Conservation (phyloP, 1,140 invertebrate species). For the Drosophila pseudoananassae region DNA sequence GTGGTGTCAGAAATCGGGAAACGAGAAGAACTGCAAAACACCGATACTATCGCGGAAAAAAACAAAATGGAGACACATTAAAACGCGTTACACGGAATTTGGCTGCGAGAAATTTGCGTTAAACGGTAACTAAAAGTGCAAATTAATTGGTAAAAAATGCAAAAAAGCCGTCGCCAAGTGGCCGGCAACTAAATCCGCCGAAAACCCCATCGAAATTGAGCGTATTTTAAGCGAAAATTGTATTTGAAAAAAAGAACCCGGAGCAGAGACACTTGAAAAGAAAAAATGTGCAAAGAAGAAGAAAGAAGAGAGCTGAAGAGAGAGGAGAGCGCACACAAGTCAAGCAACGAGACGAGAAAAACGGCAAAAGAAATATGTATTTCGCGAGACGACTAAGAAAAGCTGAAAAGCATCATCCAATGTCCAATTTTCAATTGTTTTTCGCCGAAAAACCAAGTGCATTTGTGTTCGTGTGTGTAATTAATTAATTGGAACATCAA, state of each 20-base stretch:
- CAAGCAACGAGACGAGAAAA: slow-evolving; percentile 71
- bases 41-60: slow-evolving; percentile 37
- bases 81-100: slow-evolving; percentile 80
- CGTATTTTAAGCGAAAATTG: slow-evolving; percentile 71
- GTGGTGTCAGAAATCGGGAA: background rate
- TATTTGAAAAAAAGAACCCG: slow-evolving; percentile 61
- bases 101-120: slow-evolving; percentile 79
- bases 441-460: slow-evolving; percentile 59
- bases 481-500: slow-evolving; percentile 66
- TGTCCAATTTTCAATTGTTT: slow-evolving; percentile 75
- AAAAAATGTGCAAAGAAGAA: slow-evolving; percentile 80
- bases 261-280: slow-evolving; percentile 75
- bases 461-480: slow-evolving; percentile 49
- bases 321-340: slow-evolving; percentile 50
- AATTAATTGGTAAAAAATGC: slow-evolving; percentile 61
- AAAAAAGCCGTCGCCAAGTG: slow-evolving; percentile 55
- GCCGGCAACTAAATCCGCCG: slow-evolving; percentile 48
- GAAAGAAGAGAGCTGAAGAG: slow-evolving; percentile 55
- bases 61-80: slow-evolving; percentile 84
- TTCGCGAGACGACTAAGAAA: slow-evolving; percentile 75
- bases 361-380: slow-evolving; percentile 83
- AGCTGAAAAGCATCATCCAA: slow-evolving; percentile 63
- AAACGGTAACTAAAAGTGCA: slow-evolving; percentile 77
- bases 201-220: slow-evolving; percentile 45
- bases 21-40: slow-evolving; percentile 2